Base-by-base conservation (phyloP, 2,113 vertebrate genomes). In the Malurus elegans region DNA sequence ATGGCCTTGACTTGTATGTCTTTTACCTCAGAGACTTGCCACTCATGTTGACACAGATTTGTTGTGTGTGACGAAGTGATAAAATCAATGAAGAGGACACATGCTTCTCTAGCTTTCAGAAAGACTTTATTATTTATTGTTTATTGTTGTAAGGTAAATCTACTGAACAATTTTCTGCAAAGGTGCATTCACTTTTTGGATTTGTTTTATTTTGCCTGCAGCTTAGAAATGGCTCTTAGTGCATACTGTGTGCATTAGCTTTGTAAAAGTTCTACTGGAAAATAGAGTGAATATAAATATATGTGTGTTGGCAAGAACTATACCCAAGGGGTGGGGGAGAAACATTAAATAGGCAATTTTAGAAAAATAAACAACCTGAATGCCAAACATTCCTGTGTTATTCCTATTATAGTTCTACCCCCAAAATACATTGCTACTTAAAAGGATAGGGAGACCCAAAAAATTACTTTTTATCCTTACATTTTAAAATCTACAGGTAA, bases 41-140 rank as follows among this genome's bases (percentile, higher is more conserved):
- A 97, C 95, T 98, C 90, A 81, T 96, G 95, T 97, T 98, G 96
- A 97, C 97, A 98, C 88, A 97, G 95, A 97, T 97, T 98, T 98
- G 94, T 96, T 96, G 93, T 97, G 94, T 62, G 76, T 98, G 95
- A 97, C 95, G 94, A 97, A 97, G 95, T 97, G 97, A 97, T 96
- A 97, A 97, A 98, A 98, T 98, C 97, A 98, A 96, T 97, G 86
- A 92, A 93, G 93, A 95, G 87, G 72, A 95, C 76, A 95, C 51
- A 47, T 69, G 94, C 89, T 87, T 93, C 88, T 95, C 91, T 50
- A 92, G 78, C 87, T 95, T 97, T 92, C 78, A 95, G 94, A 94
- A 94, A 86, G 88, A 89, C 76, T 94, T 91, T 94, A 92, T 91
- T 95, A 96, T 97, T 96, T 97, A 76, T 95, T 97, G 94, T 92